Evolutionary conservation across 2,888 invertebrate genomes (phyloP).

Genomic region (Halictus ligatus): DNA sequence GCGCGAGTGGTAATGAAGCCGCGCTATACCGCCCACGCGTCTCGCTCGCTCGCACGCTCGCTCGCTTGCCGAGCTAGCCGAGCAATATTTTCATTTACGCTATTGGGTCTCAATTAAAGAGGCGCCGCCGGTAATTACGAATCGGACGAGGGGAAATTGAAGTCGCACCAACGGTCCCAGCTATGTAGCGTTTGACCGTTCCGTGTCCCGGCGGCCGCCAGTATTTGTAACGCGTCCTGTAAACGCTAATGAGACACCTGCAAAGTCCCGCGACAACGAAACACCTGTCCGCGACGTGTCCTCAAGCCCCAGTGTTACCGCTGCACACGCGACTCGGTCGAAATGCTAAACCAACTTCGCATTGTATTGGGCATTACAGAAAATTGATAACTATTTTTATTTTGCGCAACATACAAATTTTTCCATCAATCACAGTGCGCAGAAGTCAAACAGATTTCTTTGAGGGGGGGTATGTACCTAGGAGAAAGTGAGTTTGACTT

Average conservation of each 20-base stretch:
- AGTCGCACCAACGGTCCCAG: not conserved
- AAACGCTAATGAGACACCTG: constrained; percentile 33
- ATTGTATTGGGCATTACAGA: no score
- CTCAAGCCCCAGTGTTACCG: not conserved
- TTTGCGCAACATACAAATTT: no score
- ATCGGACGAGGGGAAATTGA: constrained; percentile 28
- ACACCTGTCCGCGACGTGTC: not conserved
- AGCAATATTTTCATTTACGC: constrained; percentile 51
- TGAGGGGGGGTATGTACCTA: no score
- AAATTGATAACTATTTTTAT: no score
- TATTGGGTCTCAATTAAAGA: constrained; percentile 50
- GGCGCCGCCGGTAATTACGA: constrained; percentile 45
- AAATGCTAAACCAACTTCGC: not conserved
- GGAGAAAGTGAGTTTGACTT: no score
- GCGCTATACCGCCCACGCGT: not conserved
- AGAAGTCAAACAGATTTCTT: no score
- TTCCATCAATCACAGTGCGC: no score
- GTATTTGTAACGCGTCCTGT: constrained; percentile 32
- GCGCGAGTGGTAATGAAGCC: constrained; percentile 23
- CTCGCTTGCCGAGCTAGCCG: not conserved
- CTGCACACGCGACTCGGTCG: not conserved
- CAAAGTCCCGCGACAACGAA: constrained; percentile 13
- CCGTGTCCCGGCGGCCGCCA: not conserved
- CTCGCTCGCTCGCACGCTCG: not conserved
- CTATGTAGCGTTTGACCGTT: not conserved